Evolutionary conservation across 2,888 invertebrate species (phyloP).

Genomic region (Hecatera dysodea): DNA sequence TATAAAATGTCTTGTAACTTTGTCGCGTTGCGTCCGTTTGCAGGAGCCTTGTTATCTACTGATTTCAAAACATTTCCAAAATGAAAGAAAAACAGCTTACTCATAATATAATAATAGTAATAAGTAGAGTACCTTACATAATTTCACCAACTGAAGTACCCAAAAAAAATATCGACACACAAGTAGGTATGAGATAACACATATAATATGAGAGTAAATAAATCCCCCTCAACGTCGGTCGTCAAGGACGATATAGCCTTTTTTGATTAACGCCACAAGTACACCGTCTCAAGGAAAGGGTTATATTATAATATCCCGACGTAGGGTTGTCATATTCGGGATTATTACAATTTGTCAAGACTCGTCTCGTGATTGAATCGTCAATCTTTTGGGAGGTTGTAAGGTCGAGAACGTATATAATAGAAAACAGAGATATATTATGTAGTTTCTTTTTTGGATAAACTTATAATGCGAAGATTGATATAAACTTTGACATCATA

Average conservation of each 20-base stretch:
- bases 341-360: slow-evolving; percentile 59
- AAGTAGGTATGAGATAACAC: no score
- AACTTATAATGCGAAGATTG: no score
- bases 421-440: slow-evolving; percentile 24
- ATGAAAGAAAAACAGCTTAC: neutral
- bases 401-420: slow-evolving; percentile 14
- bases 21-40: no score
- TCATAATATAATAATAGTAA: slow-evolving; percentile 20
- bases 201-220: slow-evolving; percentile 62
- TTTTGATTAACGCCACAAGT: slow-evolving; percentile 71
- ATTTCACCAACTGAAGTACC: slow-evolving; percentile 15
- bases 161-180: slow-evolving; percentile 52
- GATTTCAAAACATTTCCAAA: neutral
- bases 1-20: no score
- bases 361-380: slow-evolving; percentile 47
- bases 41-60: no score
- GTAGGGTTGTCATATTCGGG: slow-evolving; percentile 58
- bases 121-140: slow-evolving; percentile 14
- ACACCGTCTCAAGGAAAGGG: slow-evolving; percentile 65
- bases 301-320: slow-evolving; percentile 65
- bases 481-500: no score
- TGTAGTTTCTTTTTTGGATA: no score
- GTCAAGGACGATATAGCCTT: slow-evolving; percentile 66
- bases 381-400: slow-evolving; percentile 48
- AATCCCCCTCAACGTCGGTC: slow-evolving; percentile 61